These are phyloP conservation scores for Drosophila biarmipes DNA, from an alignment of 1,140 invertebrate species.

Conservation along the genomic window DNA sequence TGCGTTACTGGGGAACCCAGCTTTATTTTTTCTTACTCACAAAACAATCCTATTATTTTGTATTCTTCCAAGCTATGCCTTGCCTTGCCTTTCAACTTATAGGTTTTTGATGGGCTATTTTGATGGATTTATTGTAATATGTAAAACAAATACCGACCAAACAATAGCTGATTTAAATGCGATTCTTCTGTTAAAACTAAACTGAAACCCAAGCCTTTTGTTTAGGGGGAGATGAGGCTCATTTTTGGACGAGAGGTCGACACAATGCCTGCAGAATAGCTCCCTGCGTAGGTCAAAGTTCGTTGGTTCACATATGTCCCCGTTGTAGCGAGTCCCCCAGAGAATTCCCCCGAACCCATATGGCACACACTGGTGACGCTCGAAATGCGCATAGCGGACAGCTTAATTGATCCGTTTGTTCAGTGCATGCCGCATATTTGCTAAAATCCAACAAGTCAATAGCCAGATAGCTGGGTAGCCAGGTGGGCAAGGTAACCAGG, in stretches of 20 bases:
- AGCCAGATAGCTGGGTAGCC: not conserved
- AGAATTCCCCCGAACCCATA: slow-evolving; percentile 10
- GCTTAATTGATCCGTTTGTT: slow-evolving; percentile 66
- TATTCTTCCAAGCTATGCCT: not conserved
- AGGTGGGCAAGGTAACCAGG: not conserved
- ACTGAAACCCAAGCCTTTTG: slow-evolving; percentile 9
- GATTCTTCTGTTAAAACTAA: slow-evolving; percentile 3
- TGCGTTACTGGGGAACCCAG: not conserved
- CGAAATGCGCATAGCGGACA: slow-evolving; percentile 57
- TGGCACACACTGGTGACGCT: slow-evolving; percentile 45
- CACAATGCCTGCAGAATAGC: slow-evolving; percentile 6
- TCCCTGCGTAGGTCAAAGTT: slow-evolving; percentile 23
- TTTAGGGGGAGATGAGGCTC: not conserved
- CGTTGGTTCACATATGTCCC: slow-evolving; percentile 35
- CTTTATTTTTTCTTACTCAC: not conserved
- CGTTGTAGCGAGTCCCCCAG: not conserved
- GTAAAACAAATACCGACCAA: not conserved
- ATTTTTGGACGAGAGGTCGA: not conserved
- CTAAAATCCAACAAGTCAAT: slow-evolving; percentile 32
- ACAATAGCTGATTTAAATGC: slow-evolving; percentile 17
- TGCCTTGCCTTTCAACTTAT: slow-evolving; percentile 3
- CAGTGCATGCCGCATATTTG: slow-evolving; percentile 46
- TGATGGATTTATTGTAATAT: slow-evolving; percentile 6
- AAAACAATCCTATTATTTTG: not conserved
- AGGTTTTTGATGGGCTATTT: slow-evolving; percentile 17